phyloP scores from a whole-genome alignment of 92 coral and sea anemone genomes.

The Phenganax subtilis region DNA sequence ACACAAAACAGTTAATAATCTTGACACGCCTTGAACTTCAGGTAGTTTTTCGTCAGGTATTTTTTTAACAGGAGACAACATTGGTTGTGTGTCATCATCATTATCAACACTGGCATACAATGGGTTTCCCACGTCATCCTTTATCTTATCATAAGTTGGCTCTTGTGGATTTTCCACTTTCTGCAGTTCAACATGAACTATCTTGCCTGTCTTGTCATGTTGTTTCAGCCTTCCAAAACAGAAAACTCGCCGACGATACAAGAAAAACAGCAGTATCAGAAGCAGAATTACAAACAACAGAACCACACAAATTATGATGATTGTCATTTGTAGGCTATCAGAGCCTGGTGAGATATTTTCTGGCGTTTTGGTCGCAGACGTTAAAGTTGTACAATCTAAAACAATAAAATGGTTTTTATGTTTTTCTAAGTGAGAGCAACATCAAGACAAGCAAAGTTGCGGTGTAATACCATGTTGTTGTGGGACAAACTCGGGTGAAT shows the following conservation, averaged over 20 bases:
- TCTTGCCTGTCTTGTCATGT: not conserved
- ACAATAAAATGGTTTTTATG: not conserved
- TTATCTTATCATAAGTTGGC: conserved; percentile 18
- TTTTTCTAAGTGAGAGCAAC: not conserved
- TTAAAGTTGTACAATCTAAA: not conserved
- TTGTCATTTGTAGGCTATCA: not conserved
- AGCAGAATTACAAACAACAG: conserved; percentile 53
- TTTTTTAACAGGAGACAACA: conserved; percentile 34
- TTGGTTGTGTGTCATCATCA: conserved; percentile 28
- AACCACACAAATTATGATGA: conserved; percentile 65
- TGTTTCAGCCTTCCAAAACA: conserved; percentile 25
- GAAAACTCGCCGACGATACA: conserved; percentile 19
- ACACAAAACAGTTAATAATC: not conserved
- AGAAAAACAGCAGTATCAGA: conserved; percentile 53
- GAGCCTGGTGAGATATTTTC: not conserved
- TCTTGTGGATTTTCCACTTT: conserved; percentile 10
- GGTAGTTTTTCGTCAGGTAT: not conserved
- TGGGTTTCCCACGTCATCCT: conserved; percentile 26
- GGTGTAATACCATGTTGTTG: no score
- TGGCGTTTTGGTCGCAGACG: not conserved
- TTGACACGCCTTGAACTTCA: not conserved
- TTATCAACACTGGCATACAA: conserved; percentile 23
- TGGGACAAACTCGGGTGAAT: no score
- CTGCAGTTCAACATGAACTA: conserved; percentile 28
- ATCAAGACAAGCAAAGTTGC: not conserved